Evolutionary conservation across 92 coral and sea anemone genomes (phyloP), one percentile per base, ranked within the genome.

Genomic region (Palythoa caribaeorum): DNA sequence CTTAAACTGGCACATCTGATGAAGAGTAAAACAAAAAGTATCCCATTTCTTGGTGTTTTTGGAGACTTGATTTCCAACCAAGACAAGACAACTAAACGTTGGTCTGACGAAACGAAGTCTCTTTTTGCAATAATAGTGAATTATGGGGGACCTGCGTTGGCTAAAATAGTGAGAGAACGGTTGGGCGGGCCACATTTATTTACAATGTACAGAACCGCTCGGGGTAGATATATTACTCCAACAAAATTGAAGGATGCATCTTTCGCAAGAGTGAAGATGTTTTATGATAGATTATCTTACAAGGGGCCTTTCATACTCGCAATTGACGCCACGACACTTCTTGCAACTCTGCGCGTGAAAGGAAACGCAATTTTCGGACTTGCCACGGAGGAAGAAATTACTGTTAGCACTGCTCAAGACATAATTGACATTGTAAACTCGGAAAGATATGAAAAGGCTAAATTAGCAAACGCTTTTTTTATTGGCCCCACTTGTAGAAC

Each of bases 401-500:
- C 70, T 8, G 78, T 87, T 1, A 14, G 66, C 19, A 37, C 86
- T 9, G 86, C 90, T 5, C 86, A 77, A 57, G 78, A 87, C 77
- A 79, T 87, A 63, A 78, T 79, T 87, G 55, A 51, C 60, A 6
- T 51, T 6, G 55, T 87, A 20, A 36, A 60, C 37, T 50, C 77
- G 47, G 15, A 78, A 35, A 9, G 38, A 14, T 54, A 55, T 5
- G 84, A 76, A 47, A 87, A 87, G 76, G 90, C 85, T 19, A 87
- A 87, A 60, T 75, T 35, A 39, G 92, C 88, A 6, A 89, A 89
- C 39, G 91, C 92, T 15, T 89, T 89, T 89, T 76, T 44, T 89
- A 6, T 66, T 89, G 63, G 28, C 90, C 17, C 86, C 90, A 17
- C 5, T 87, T 5, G 52, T 38, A 11, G 77, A 87, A 21, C 74